These are phyloP conservation scores for Drosophila borealis DNA, from an alignment of 2,888 invertebrate species.

Conservation along the genomic window DNA sequence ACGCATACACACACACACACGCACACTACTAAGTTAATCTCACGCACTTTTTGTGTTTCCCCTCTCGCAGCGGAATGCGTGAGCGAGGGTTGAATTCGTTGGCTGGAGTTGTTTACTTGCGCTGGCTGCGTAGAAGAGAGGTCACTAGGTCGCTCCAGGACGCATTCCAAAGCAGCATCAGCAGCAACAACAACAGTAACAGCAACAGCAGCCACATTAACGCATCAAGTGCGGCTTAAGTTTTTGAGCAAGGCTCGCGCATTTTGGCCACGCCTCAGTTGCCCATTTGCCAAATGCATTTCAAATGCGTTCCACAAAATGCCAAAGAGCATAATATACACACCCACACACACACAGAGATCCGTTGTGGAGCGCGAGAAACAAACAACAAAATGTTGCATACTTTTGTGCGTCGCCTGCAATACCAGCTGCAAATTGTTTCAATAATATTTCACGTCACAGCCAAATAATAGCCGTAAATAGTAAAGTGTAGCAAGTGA, in stretches of 20 bases:
- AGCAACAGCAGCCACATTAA: neutral
- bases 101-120: conserved; percentile 46
- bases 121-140: conserved; percentile 65
- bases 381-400: conserved; percentile 58
- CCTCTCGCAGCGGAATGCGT: conserved; percentile 36
- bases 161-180: conserved; percentile 58
- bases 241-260: conserved; percentile 16
- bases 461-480: conserved; percentile 40
- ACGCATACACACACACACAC: conserved; percentile 21
- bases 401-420: conserved; percentile 42
- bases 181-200: conserved; percentile 15
- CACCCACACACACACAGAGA: conserved; percentile 10
- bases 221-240: conserved; percentile 48
- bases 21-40: conserved; percentile 30
- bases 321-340: conserved; percentile 29
- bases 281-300: conserved; percentile 63
- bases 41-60: conserved; percentile 16
- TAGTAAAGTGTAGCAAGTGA: conserved; percentile 14
- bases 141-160: conserved; percentile 85
- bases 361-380: conserved; percentile 9
- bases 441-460: conserved; percentile 51
- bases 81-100: conserved; percentile 43
- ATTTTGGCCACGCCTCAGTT: conserved; percentile 66
- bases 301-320: conserved; percentile 73
- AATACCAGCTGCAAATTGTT: conserved; percentile 63